Conservation (phyloP, 2,797 vertebrate genomes). For the Balearica regulorum region DNA sequence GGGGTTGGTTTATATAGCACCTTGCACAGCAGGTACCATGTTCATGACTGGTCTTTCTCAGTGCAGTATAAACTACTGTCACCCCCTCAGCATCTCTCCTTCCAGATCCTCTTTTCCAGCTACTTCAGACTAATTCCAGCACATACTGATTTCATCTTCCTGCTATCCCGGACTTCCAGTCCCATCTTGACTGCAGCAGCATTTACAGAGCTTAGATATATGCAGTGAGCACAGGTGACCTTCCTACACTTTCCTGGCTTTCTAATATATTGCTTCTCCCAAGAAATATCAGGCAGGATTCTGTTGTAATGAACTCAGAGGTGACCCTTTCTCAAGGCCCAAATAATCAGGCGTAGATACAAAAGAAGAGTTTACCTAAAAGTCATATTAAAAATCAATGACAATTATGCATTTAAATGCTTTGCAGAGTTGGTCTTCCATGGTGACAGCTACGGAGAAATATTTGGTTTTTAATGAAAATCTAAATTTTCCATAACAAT, state of each 20-base stretch:
- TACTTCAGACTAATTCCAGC: neutral
- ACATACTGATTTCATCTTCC: neutral
- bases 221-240: neutral
- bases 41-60: neutral
- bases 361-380: neutral
- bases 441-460: neutral
- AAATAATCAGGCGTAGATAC: neutral
- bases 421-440: neutral
- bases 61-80: neutral
- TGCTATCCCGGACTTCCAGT: neutral
- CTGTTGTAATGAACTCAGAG: neutral
- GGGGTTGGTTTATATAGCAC: neutral
- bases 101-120: neutral
- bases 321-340: neutral
- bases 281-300: neutral
- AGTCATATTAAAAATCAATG: neutral
- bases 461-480: neutral
- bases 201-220: neutral
- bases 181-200: neutral
- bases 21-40: neutral
- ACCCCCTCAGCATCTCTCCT: neutral
- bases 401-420: neutral
- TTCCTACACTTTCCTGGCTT: neutral
- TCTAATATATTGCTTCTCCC: neutral
- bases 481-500: neutral